Conservation (phyloP, 2,888 invertebrate genomes). For the Hirtodrosophila alboralis region DNA sequence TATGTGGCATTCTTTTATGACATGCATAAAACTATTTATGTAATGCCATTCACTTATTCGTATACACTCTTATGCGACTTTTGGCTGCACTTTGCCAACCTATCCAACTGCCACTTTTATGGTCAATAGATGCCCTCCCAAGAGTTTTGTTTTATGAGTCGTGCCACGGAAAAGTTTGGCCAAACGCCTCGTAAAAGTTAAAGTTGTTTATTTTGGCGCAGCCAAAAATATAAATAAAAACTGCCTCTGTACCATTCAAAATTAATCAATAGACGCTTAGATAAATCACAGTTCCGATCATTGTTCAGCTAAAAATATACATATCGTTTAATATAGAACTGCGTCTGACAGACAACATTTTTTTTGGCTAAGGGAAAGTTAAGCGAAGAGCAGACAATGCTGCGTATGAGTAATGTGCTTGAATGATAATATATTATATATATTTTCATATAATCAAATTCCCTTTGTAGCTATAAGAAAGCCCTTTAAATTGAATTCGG, state of each 20-base stretch:
- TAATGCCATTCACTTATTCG: conserved; percentile 43
- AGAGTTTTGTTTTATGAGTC: conserved; percentile 52
- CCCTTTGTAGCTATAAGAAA: too few species aligned
- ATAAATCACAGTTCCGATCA: conserved; percentile 61
- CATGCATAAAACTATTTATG: conserved; percentile 69
- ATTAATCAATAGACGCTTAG: conserved; percentile 59
- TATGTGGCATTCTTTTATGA: conserved; percentile 40
- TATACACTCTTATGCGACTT: conserved; percentile 11
- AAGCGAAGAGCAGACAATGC: background rate
- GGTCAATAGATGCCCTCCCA: conserved; percentile 17
- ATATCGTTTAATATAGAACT: conserved; percentile 11
- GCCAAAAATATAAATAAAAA: conserved; percentile 11
- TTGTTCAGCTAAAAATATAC: conserved; percentile 47
- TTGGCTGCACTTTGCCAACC: conserved; percentile 39
- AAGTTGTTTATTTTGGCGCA: conserved; percentile 32
- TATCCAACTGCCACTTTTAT: conserved; percentile 44
- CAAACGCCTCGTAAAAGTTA: conserved; percentile 50
- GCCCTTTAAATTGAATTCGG: too few species aligned
- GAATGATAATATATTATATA: background rate
- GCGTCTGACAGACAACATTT: background rate
- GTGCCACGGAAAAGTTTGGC: conserved; percentile 20
- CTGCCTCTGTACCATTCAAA: conserved; percentile 35
- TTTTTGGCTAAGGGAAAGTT: too few species aligned
- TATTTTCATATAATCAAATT: too few species aligned
- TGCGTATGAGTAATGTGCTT: conserved; percentile 18